phyloP scores from a whole-genome alignment of 37 sponge, comb jelly and placozoan genomes.

The Dysidea cf. avara region DNA sequence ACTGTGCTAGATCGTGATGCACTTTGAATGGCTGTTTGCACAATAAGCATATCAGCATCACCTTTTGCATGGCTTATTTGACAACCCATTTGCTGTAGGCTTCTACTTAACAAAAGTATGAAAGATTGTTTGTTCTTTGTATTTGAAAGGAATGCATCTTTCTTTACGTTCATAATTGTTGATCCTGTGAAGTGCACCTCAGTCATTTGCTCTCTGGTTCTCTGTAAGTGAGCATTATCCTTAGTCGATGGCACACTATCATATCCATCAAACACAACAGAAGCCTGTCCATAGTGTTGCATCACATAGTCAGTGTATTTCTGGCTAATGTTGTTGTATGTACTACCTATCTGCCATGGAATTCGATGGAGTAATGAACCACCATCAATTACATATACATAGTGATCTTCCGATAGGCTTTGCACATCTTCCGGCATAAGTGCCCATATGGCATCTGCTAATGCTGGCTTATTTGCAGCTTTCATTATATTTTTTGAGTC shows the following conservation, averaged over 20 bases:
- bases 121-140: conserved; percentile 3
- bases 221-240: conserved; percentile 33
- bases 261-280: conserved; percentile 57
- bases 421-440: not conserved
- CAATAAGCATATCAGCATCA: conserved; percentile 35
- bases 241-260: conserved; percentile 29
- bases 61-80: conserved; percentile 13
- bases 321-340: conserved; percentile 26
- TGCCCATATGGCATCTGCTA: conserved; percentile 21
- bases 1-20: not conserved
- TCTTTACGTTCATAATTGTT: too few relatives aligned
- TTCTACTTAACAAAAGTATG: conserved; percentile 12
- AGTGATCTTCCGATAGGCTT: conserved; percentile 14
- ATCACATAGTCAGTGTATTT: conserved; percentile 20
- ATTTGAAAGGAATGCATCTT: conserved; percentile 9
- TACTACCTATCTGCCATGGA: conserved; percentile 18
- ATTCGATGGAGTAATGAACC: conserved; percentile 32
- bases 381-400: conserved; percentile 27
- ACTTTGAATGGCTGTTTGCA: conserved; percentile 12
- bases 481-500: conserved; percentile 32
- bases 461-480: too few relatives aligned
- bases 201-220: too few relatives aligned
- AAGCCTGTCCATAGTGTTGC: conserved; percentile 27
- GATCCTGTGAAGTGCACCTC: too few relatives aligned
- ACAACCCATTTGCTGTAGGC: conserved; percentile 19